Conservation (phyloP, 2,888 invertebrate species). For the Thera britannica region DNA sequence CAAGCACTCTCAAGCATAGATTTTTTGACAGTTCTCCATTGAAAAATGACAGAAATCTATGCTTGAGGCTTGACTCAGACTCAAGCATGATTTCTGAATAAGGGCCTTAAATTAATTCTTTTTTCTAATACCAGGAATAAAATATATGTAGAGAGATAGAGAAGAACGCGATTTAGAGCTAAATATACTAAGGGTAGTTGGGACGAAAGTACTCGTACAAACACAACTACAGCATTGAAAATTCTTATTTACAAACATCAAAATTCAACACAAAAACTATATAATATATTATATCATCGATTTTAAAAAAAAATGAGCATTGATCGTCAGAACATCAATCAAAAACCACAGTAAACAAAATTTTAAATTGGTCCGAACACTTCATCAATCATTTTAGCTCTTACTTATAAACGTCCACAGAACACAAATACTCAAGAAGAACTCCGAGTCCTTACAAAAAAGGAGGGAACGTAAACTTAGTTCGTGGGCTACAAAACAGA, state of each 20-base stretch:
- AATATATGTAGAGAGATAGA: constrained; percentile 10
- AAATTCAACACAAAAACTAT: constrained; percentile 28
- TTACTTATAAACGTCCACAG: no score
- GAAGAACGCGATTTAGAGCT: constrained; percentile 37
- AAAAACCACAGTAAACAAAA: constrained; percentile 1
- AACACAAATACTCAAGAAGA: no score
- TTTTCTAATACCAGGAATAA: constrained; percentile 1
- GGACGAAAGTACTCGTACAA: constrained; percentile 22
- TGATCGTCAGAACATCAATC: constrained; percentile 8
- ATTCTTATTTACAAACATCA: constrained; percentile 40
- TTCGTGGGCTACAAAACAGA: no score
- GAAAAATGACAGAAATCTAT: no score
- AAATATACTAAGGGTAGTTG: constrained; percentile 22
- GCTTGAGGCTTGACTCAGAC: no score
- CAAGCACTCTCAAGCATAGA: no score
- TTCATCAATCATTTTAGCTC: constrained; percentile 14
- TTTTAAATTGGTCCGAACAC: constrained; percentile 49
- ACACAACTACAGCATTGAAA: constrained; percentile 20
- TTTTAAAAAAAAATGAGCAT: constrained; percentile 16
- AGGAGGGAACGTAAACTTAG: no score
- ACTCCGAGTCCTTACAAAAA: no score
- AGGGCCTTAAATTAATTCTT: background rate
- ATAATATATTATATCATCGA: background rate
- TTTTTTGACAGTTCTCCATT: no score
- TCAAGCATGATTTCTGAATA: no score